Conservation (phyloP, 2,797 vertebrate species). For the Protosalanx chinensis region DNA sequence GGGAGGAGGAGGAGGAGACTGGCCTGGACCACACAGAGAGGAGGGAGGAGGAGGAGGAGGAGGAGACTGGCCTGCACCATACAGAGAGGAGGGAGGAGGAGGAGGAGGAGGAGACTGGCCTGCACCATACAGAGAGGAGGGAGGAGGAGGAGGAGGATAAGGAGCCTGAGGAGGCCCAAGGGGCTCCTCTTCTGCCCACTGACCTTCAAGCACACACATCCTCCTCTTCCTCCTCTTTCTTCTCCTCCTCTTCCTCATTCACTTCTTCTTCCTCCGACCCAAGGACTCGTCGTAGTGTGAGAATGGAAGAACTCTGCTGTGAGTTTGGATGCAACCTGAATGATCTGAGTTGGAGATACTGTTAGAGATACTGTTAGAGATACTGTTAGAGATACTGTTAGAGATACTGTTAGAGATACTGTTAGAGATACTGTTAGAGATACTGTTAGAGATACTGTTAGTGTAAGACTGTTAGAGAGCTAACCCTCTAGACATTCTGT, state of each 20-base stretch:
- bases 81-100: too few relatives aligned
- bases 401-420: neutral
- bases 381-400: neutral
- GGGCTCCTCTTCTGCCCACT: neutral
- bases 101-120: too few relatives aligned
- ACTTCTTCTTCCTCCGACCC: neutral
- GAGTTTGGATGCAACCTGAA: neutral
- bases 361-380: neutral
- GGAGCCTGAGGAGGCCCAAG: neutral
- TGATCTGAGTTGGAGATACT: neutral
- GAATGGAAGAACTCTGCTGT: neutral
- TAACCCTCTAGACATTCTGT: neutral
- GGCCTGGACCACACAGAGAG: neutral
- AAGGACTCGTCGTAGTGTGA: neutral
- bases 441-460: neutral
- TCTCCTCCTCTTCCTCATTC: neutral
- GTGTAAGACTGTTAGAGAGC: too few relatives aligned
- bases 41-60: neutral
- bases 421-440: neutral
- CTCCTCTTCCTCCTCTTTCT: neutral
- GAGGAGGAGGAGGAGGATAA: too few relatives aligned
- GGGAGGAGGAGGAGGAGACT: too few relatives aligned
- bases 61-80: too few relatives aligned
- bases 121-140: too few relatives aligned
- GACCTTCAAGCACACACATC: neutral